Percentiles rank a stretch among this genome's conserved stretches.
phyloP scores from a whole-genome alignment of 2,888 invertebrate species.

The Crepidodera aurea region DNA sequence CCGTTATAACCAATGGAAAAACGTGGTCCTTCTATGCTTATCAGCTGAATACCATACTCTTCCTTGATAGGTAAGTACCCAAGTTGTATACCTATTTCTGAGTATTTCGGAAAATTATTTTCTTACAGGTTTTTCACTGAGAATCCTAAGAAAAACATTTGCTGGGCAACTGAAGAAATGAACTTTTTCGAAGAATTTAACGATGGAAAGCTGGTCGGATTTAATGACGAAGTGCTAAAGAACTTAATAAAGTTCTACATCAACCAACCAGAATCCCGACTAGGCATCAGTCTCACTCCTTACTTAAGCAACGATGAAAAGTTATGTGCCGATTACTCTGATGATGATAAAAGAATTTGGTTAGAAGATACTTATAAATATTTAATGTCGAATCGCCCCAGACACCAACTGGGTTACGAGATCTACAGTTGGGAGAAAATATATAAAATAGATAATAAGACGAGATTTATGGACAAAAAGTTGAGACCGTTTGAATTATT shows the following conservation, averaged over 20 bases:
- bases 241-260: constrained; percentile 77
- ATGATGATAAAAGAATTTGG: constrained; percentile 74
- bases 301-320: constrained; percentile 71
- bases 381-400: constrained; percentile 73
- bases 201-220: constrained; percentile 75
- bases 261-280: constrained; percentile 71
- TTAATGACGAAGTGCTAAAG: constrained; percentile 82
- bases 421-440: constrained; percentile 83
- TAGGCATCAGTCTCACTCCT: constrained; percentile 73
- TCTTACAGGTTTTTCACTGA: constrained; percentile 53
- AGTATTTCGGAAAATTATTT: not conserved
- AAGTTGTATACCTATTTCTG: not conserved
- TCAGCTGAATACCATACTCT: constrained; percentile 86
- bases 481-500: constrained; percentile 75
- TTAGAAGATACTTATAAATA: constrained; percentile 74
- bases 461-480: constrained; percentile 73
- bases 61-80: constrained; percentile 51
- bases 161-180: constrained; percentile 77
- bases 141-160: constrained; percentile 79
- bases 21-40: constrained; percentile 87
- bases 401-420: constrained; percentile 71
- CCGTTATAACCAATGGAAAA: constrained; percentile 87
- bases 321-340: constrained; percentile 72
- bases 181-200: constrained; percentile 79
- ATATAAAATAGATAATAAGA: constrained; percentile 77